Percentiles rank a stretch among this genome's conserved stretches.
These are phyloP conservation scores for Cynodonichthys magdalenae DNA, from an alignment of 2,797 vertebrate genomes.

Conservation along the genomic window DNA sequence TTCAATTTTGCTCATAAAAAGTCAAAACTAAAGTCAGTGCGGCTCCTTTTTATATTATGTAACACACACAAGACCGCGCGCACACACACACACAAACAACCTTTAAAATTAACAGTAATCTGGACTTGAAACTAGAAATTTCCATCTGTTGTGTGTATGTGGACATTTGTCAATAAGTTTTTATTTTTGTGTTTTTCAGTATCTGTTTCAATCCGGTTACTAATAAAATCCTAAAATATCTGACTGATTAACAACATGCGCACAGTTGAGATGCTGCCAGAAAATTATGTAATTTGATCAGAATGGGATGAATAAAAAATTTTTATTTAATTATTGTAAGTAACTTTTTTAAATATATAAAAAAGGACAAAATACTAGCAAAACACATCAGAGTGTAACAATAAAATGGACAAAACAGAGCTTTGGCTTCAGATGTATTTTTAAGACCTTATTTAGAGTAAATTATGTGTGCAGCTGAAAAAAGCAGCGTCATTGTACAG, in stretches of 20 bases:
- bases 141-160: not conserved
- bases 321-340: not conserved
- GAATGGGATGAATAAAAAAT: not conserved
- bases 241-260: not conserved
- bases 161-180: not conserved
- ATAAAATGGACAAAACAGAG: constrained; percentile 5
- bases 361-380: not conserved
- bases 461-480: constrained; percentile 10
- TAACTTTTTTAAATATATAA: not conserved
- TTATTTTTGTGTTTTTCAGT: not conserved
- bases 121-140: constrained; percentile 25
- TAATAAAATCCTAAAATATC: no score
- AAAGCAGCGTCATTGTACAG: not conserved
- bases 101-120: constrained; percentile 35
- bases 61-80: constrained; percentile 21
- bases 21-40: constrained; percentile 60
- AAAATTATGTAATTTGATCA: constrained; percentile 3
- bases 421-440: constrained; percentile 5
- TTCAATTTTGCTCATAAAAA: constrained; percentile 55
- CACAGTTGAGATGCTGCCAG: not conserved
- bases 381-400: not conserved
- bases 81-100: constrained; percentile 18
- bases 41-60: constrained; percentile 49
- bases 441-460: constrained; percentile 6
- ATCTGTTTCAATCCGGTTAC: not conserved